phyloP scores from a whole-genome alignment of 2,113 vertebrate species.

The Ictalurus punctatus region DNA sequence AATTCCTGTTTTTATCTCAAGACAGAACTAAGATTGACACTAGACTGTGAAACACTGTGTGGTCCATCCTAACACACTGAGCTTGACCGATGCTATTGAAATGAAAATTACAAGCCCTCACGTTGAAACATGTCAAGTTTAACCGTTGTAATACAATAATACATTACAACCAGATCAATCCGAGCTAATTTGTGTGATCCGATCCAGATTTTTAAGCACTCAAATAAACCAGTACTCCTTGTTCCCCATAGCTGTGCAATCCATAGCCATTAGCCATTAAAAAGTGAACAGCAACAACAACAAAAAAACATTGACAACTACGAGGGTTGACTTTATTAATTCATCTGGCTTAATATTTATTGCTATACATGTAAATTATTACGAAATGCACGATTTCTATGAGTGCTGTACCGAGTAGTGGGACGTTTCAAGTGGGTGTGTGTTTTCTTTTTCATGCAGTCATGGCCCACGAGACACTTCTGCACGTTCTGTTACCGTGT shows the following conservation, averaged over 20 bases:
- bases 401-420: not conserved
- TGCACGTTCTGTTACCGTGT: not conserved
- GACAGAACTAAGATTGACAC: not conserved
- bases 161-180: not conserved
- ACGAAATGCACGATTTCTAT: not conserved
- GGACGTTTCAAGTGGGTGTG: not conserved
- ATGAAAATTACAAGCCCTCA: not conserved
- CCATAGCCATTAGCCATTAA: too few species aligned
- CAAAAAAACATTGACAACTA: not conserved
- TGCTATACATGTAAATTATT: not conserved
- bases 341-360: not conserved
- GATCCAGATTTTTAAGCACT: not conserved
- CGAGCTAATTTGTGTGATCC: not conserved
- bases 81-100: not conserved
- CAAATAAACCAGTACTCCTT: not conserved
- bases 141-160: not conserved
- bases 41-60: not conserved
- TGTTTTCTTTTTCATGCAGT: not conserved
- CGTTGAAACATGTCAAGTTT: not conserved
- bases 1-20: not conserved
- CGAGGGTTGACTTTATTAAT: not conserved
- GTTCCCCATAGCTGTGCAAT: not conserved
- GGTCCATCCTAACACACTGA: not conserved
- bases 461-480: not conserved
- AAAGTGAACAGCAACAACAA: not conserved